phyloP scores from a whole-genome alignment of 2,797 vertebrate genomes.

The Poecilia velifera region DNA sequence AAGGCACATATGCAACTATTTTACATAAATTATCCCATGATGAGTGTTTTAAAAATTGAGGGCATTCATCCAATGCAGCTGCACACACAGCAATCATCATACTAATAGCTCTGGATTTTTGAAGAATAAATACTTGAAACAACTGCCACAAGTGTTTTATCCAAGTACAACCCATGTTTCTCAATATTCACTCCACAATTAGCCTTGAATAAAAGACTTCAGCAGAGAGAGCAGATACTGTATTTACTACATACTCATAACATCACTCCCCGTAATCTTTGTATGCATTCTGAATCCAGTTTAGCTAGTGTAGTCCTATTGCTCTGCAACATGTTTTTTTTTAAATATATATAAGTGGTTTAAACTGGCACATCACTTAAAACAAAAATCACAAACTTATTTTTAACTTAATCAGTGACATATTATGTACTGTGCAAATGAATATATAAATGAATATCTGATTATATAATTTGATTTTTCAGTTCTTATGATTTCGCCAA shows the following conservation, averaged over 20 bases:
- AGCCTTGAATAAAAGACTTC: not conserved
- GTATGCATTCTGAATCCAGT: not conserved
- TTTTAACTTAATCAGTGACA: not conserved
- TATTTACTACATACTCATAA: not conserved
- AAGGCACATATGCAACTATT: not conserved
- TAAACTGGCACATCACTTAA: not conserved
- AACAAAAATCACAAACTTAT: not conserved
- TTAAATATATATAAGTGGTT: not conserved
- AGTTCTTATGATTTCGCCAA: not conserved
- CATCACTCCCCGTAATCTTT: not conserved
- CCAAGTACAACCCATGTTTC: not conserved
- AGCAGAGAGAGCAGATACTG: not conserved
- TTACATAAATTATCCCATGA: not conserved
- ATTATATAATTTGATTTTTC: not conserved
- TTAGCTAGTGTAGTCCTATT: not conserved
- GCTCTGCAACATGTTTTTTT: not conserved
- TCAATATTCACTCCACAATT: not conserved
- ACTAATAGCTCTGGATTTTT: not conserved
- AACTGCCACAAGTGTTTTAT: not conserved
- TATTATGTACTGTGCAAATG: not conserved
- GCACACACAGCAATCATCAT: not conserved
- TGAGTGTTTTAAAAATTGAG: not conserved
- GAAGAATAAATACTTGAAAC: not conserved
- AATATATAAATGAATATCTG: not conserved
- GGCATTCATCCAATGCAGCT: not conserved